A percentile compares a stretch with the other conserved stretches of the same genome.
These are phyloP conservation scores for Cantharis rufa DNA, from an alignment of 2,888 invertebrate genomes.

Conservation along the genomic window DNA sequence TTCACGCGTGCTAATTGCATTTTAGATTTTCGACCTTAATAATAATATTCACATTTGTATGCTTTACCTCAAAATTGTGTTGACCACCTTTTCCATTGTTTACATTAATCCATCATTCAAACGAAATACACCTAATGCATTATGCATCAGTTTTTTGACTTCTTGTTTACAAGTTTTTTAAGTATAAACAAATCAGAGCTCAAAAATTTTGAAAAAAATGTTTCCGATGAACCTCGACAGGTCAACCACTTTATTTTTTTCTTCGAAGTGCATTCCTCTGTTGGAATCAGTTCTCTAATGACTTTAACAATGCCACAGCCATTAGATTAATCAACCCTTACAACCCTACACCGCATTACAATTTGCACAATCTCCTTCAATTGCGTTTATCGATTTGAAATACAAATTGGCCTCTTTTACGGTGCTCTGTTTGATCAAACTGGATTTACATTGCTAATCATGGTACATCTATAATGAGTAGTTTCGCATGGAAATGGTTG, in stretches of 20 bases:
- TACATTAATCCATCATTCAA: background rate
- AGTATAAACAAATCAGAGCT: background rate
- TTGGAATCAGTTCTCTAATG: background rate
- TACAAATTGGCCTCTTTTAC: constrained; percentile 17
- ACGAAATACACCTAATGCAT: background rate
- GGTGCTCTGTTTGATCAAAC: constrained; percentile 13
- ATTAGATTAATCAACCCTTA: constrained; percentile 1
- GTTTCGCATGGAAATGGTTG: constrained; percentile 10
- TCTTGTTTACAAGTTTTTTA: background rate
- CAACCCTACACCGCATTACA: constrained; percentile 3
- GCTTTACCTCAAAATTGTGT: background rate
- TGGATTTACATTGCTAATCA: constrained; percentile 16
- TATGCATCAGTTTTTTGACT: background rate
- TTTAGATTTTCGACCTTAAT: constrained; percentile 7
- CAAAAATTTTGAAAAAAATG: background rate
- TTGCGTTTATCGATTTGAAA: constrained; percentile 12
- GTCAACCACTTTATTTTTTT: background rate
- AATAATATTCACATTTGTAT: constrained; percentile 14
- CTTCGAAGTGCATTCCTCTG: background rate
- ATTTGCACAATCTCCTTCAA: constrained; percentile 8
- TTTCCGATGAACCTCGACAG: background rate
- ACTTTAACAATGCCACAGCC: background rate
- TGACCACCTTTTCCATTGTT: background rate
- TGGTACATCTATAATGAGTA: constrained; percentile 8
- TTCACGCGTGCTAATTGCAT: constrained; percentile 39